Conservation (phyloP, 1,140 invertebrate genomes). For the Leptinotarsa defecta region DNA sequence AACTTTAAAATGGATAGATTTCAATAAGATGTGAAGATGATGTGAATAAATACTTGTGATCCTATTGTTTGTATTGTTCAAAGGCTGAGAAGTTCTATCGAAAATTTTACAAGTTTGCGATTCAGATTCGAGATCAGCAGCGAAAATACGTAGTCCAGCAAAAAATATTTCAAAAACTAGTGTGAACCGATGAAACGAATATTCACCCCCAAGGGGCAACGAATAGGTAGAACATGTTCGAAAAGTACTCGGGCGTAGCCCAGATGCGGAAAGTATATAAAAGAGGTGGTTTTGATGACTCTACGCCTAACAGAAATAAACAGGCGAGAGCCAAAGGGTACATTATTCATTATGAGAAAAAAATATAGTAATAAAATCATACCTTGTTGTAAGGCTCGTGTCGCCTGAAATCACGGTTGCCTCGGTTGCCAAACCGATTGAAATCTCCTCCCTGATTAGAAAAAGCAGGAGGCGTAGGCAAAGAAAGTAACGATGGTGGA, state of each 20-base stretch:
- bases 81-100: background rate
- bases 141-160: no score
- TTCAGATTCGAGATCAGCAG: no score
- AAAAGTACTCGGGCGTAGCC: no score
- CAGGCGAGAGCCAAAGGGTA: background rate
- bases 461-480: slow-evolving; percentile 52
- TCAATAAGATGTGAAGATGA: no score
- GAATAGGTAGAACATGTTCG: background rate
- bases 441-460: slow-evolving; percentile 51
- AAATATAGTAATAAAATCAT: slow-evolving; percentile 37
- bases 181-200: no score
- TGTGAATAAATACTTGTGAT: no score
- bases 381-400: slow-evolving; percentile 55
- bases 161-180: no score
- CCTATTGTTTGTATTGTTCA: no score
- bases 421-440: slow-evolving; percentile 51
- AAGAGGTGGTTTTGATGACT: slow-evolving; percentile 17
- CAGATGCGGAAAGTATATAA: no score
- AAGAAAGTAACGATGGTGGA: slow-evolving; percentile 55
- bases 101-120: no score
- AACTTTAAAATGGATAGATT: no score
- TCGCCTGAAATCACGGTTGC: slow-evolving; percentile 52
- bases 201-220: no score
- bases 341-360: background rate
- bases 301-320: slow-evolving; percentile 16